Conservation (phyloP, 2,113 vertebrate species). For the Phalacrocorax aristotelis region DNA sequence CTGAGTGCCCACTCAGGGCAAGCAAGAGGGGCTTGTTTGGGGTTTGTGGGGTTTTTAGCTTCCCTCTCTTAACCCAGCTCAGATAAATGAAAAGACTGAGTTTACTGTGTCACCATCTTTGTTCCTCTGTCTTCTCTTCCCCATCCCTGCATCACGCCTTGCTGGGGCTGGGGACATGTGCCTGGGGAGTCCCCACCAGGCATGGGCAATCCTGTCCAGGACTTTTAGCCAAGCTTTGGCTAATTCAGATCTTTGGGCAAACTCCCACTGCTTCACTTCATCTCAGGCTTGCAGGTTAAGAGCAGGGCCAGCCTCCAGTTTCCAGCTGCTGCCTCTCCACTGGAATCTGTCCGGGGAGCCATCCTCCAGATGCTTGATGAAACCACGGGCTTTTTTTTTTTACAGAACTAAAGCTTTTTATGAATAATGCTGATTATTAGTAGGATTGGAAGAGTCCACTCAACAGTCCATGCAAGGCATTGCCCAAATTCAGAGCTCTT, state of each 20-base stretch:
- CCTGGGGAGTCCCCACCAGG: neutral
- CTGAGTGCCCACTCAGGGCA: accelerated
- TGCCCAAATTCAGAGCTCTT: neutral
- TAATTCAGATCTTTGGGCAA: neutral
- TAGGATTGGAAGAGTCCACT: neutral
- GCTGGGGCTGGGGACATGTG: neutral
- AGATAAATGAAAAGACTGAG: neutral
- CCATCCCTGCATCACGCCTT: neutral
- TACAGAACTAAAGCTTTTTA: neutral
- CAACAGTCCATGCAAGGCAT: neutral
- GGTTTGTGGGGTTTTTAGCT: neutral
- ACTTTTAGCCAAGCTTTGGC: neutral
- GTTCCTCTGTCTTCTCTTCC: neutral
- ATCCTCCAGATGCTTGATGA: neutral
- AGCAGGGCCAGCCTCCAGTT: neutral
- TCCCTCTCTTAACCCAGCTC: neutral
- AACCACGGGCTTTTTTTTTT: neutral
- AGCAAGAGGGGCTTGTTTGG: neutral
- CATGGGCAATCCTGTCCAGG: neutral
- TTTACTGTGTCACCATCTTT: neutral
- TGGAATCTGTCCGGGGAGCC: neutral
- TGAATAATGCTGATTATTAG: neutral
- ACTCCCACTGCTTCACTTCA: neutral
- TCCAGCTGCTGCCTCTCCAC: neutral
- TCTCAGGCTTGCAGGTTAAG: neutral